These are phyloP conservation scores for Bhutanitis thaidina DNA, from an alignment of 2,888 invertebrate genomes.

Conservation along the genomic window DNA sequence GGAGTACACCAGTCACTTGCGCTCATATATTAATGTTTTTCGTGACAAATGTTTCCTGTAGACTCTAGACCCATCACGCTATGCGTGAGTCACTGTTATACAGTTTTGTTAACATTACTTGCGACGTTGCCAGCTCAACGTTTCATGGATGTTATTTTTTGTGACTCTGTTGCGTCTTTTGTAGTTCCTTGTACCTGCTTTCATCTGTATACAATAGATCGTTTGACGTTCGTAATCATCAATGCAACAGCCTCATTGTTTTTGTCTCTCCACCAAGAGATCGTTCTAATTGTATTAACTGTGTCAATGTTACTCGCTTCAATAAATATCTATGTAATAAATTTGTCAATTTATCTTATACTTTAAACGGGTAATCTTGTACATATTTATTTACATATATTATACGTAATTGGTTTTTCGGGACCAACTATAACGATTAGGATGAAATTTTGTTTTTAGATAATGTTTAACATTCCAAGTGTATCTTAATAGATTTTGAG, in stretches of 20 bases:
- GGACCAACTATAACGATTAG: too few relatives aligned
- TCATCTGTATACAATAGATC: conserved; percentile 22
- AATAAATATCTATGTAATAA: too few relatives aligned
- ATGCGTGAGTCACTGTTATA: conserved; percentile 57
- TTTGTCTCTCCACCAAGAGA: not conserved
- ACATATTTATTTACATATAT: too few relatives aligned
- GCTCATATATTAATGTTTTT: conserved; percentile 43
- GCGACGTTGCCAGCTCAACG: conserved; percentile 45
- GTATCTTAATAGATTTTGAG: too few relatives aligned
- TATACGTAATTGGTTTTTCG: too few relatives aligned
- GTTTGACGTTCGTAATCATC: conserved; percentile 10
- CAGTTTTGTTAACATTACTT: conserved; percentile 49
- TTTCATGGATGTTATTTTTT: conserved; percentile 29
- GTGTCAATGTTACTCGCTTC: not conserved
- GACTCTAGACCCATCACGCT: conserved; percentile 50
- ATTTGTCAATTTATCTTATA: too few relatives aligned
- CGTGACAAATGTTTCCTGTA: conserved; percentile 57
- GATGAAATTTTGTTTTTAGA: too few relatives aligned
- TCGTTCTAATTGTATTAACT: not conserved
- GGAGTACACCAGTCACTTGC: conserved; percentile 24
- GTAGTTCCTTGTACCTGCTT: conserved; percentile 28
- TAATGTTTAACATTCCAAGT: too few relatives aligned
- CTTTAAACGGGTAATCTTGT: too few relatives aligned
- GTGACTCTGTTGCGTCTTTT: conserved; percentile 29
- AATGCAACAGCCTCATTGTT: conserved; percentile 1